Evolutionary conservation across 2,113 vertebrate species (phyloP), one percentile per base, ranked within the genome.

Genomic region (Struthidea cinerea): DNA sequence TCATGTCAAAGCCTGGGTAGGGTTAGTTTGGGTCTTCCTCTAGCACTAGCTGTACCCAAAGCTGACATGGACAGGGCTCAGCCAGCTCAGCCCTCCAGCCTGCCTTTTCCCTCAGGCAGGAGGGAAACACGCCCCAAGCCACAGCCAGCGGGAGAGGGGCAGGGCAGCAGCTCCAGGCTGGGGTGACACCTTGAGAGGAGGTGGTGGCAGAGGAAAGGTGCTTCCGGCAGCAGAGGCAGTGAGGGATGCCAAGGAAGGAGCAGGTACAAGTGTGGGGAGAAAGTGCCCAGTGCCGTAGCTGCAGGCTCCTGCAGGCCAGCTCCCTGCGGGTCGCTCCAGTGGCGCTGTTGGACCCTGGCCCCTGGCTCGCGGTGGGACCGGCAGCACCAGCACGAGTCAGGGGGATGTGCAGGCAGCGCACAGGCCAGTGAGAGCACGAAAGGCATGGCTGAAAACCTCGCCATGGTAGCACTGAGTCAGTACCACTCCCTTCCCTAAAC

Each of bases 271-370:
- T 1, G 3, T 23, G 44, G 12, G 49, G 35, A 64, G 22, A 41
- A 82, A 63, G 53, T 5, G 0, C 23, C 24, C 20, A 1, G 16
- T 4, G 6, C 42, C 13, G 13, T 3, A 6, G 20, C 44, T 47
- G 42, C 67, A 33, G 3, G 1, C 11, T 52, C n/a, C 71, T 7
- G 41, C 65, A 16, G 2, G 2, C n/a, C 0, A 0, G 32, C 13
- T 20, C 22, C 5, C 0, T 5, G 27, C 0, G 0, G 32, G 13
- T 67, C 12, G 1, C 14, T 9, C 39, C 49, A 7, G 10, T 0
- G 3, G 33, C 0, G 0, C 50, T 44, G 46, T 10, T 4, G 44
- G 44, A 19, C 3, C 24, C 33, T 0, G 1, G 47, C 11, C 30
- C 30, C 32, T 10, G 39, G n/a, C 37, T 78, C 41, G 4, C 0